Base-by-base conservation (phyloP, 2,888 invertebrate species). In the Fabriciana adippe region DNA sequence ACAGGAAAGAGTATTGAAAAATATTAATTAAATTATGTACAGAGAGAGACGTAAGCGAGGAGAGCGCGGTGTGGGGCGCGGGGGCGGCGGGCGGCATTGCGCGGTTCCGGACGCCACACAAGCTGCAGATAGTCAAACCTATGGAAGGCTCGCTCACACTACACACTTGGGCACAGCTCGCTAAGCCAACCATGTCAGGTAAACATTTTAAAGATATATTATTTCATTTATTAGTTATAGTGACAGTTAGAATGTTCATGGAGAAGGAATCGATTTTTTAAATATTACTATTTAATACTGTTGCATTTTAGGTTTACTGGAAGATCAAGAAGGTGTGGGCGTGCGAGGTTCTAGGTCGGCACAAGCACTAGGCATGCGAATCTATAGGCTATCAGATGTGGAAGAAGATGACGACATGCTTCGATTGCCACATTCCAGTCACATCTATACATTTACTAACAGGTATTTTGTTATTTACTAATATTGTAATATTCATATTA, bases 101-200 rank as follows among this genome's bases (percentile, higher is more conserved):
- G 16, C 91, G 94, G 68, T 97, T 97, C 95, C 94, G 95, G 78
- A 90, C 97, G 78, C 97, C 98, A 41, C 97, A 97, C 88, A 97
- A 98, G 84, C 89, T 98, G 75, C 97, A 97, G 90, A 97, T 98
- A 74, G 96, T 98, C 5, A 98, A 98, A 81, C 98, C 98, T 0
- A 93, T 98, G 88, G 98, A 98, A 89, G 98, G 99, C 14, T 99
- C 98, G 0, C 96, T 97, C 79, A 99, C 98, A 0, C 89, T 99
- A 67, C 97, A 97, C 82, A 97, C 98, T 74, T 99, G 99, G 99
- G 97, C 97, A 66, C 96, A 97, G 75, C 94, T 99, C 56, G 99
- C 99, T 56, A 98, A 97, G 63, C 99, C 99, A 13, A 97, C 97
- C 62, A 94, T 99, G 81, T 97, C 97, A 72, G 97, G 98, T 75